Conservation (phyloP, 1,140 invertebrate species). For the Acarapis woodi region DNA sequence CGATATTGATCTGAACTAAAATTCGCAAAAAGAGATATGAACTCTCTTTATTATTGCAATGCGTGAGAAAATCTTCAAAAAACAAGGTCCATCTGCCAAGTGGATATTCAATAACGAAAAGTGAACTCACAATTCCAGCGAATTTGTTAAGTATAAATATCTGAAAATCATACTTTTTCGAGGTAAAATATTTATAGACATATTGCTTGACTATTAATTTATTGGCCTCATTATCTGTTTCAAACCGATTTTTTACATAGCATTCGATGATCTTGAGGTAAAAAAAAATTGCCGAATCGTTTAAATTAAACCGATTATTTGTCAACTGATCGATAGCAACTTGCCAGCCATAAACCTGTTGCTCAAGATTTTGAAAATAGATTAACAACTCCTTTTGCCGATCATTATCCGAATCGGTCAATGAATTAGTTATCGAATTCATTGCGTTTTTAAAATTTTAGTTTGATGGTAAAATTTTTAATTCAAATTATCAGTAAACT, state of each 20-base stretch:
- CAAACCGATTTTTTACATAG: slow-evolving; percentile 18
- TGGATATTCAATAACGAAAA: slow-evolving; percentile 25
- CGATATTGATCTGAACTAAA: slow-evolving; percentile 23
- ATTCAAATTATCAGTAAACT: too few species aligned
- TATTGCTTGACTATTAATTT: slow-evolving; percentile 2
- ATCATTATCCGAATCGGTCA: too few species aligned
- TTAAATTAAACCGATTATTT: too few species aligned
- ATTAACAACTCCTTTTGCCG: too few species aligned
- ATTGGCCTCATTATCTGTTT: slow-evolving; percentile 4
- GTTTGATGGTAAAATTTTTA: too few species aligned
- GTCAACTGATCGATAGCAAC: too few species aligned
- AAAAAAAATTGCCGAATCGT: slow-evolving; percentile 23
- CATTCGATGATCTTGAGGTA: slow-evolving; percentile 23
- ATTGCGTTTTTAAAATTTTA: too few species aligned
- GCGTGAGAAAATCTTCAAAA: slow-evolving; percentile 22
- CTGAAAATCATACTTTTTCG: slow-evolving; percentile 1
- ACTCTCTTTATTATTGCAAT: slow-evolving; percentile 17
- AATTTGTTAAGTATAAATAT: slow-evolving; percentile 22
- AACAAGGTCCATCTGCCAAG: slow-evolving; percentile 22
- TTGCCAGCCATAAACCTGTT: too few species aligned
- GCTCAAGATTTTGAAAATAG: too few species aligned
- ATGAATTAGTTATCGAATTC: too few species aligned
- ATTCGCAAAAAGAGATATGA: slow-evolving; percentile 24
- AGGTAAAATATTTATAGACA: slow-evolving; percentile 5
- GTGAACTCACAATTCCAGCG: slow-evolving; percentile 23